Evolutionary conservation across 2,797 vertebrate species (phyloP), one percentile per base, ranked within the genome.

Genomic region (Choloepus didactylus): DNA sequence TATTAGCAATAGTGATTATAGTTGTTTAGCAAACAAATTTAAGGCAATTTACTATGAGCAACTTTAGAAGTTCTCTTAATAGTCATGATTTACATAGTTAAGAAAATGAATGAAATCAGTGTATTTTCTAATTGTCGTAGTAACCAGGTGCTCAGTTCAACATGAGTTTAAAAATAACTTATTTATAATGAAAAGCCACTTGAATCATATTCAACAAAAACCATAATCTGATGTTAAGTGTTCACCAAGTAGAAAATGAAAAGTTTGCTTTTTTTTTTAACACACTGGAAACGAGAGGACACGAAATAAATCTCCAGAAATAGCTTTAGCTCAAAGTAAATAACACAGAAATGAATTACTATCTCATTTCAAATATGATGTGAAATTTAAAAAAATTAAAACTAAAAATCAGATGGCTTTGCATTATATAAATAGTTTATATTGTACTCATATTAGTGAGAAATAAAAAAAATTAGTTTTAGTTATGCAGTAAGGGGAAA

Each of bases 141-240:
- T 56, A 94, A 93, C 10, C 7, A 94, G 35, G 19, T 92, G 67
- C 25, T 91, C 15, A 85, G 56, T 87, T 93, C 69, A 89, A 89
- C 12, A 77, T 0, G 76, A 46, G 79, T 54, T 96, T 89, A 72
- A 94, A 88, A 95, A 89, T 88, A 64, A 95, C 18, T 86, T 80
- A 94, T 77, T 95, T 95, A 93, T 77, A 94, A 95, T 94, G 35
- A 90, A 93, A 96, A 96, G 11, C 23, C 54, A 97, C 25, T 93
- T 80, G 59, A 96, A 76, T 94, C 27, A 35, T 70, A 89, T 87
- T 94, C 31, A 90, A 96, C 38, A 88, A 87, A 95, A 87, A 9
- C 51, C 44, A 92, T 91, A 84, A 94, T 72, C 54, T 75, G 73
- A 95, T 87, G n/a, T 7, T 91, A n/a, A 41, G 41, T 91, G 27